Conservation (phyloP, 2,113 vertebrate species). For the Brevimyrus niger region DNA sequence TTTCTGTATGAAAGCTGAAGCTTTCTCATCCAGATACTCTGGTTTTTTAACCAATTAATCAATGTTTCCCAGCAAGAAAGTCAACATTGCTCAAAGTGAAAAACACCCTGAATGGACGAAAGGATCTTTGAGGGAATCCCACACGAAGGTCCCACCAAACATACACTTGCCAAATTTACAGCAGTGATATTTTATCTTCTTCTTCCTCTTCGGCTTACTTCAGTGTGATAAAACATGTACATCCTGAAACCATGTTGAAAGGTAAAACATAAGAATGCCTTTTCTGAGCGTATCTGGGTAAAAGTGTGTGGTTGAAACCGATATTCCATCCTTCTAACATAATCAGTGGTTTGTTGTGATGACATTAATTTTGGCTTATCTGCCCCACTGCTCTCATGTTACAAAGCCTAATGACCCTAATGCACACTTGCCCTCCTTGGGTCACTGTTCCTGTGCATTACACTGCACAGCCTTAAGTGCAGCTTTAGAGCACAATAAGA, state of each 20-base stretch:
- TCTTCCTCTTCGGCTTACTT: neutral
- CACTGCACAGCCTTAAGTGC: constrained; percentile 38
- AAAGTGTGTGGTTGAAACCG: neutral
- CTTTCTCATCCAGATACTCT: neutral
- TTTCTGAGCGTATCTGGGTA: neutral
- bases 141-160: neutral
- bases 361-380: constrained; percentile 41
- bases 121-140: neutral
- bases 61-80: neutral
- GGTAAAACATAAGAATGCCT: neutral
- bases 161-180: neutral
- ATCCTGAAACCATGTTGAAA: neutral
- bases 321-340: constrained; percentile 7
- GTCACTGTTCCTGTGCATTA: constrained; percentile 54
- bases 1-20: neutral
- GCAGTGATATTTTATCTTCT: neutral
- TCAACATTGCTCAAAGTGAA: neutral
- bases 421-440: constrained; percentile 42
- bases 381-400: constrained; percentile 37
- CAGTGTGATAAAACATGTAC: neutral
- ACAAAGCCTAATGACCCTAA: constrained; percentile 42
- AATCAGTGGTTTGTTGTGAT: constrained; percentile 46
- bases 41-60: neutral
- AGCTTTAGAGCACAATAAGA: constrained; percentile 35
- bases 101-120: neutral